Base-by-base conservation (phyloP, 1,140 invertebrate genomes). In the Orussus abietinus region DNA sequence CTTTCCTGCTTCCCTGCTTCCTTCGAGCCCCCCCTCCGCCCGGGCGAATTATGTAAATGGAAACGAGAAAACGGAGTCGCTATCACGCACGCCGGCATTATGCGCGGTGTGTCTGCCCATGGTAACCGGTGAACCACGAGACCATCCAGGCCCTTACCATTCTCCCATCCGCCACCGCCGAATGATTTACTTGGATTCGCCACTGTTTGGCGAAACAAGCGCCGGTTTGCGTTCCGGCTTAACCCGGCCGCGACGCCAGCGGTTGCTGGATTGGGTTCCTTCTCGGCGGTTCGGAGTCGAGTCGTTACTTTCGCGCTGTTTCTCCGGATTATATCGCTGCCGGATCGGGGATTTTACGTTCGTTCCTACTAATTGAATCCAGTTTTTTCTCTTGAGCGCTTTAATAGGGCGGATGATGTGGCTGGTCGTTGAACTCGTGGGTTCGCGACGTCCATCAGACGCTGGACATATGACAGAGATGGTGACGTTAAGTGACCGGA, bases 21-120 rank as follows among this genome's bases (percentile, higher is more conserved):
- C 10, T 32, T 25, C 22, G 6, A 42, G 31, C 26, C 32, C 44
- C 39, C 19, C 35, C 42, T 44, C 31, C 26, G 19, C 45, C 38
- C 33, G 32, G 50, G 47, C 43, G 51, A 63, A 62, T 65, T 65
- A 62, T 62, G 60, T 51, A 59, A 63, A 65, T 65, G 38, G 49
- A 55, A 53, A 44, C 50, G 45, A 51, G 34, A 53, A 53, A 57
- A 51, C 50, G 31, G 47, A 52, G 52, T 60, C 46, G 49, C 47
- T 62, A 62, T 60, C 54, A 50, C 53, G 54, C 49, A 55, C 47
- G 33, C 47, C 31, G 40, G 38, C 51, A 57, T 55, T 59, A 55
- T 51, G 53, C 55, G 53, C 48, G 45, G 10, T 9, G 9, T 32
- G 14, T 9, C 9, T 9, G 14, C 7, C 7, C 10, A 32, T 9